Evolutionary conservation across 2,888 invertebrate genomes (phyloP), one percentile per base, ranked within the genome.

Genomic region (Hyalella azteca): DNA sequence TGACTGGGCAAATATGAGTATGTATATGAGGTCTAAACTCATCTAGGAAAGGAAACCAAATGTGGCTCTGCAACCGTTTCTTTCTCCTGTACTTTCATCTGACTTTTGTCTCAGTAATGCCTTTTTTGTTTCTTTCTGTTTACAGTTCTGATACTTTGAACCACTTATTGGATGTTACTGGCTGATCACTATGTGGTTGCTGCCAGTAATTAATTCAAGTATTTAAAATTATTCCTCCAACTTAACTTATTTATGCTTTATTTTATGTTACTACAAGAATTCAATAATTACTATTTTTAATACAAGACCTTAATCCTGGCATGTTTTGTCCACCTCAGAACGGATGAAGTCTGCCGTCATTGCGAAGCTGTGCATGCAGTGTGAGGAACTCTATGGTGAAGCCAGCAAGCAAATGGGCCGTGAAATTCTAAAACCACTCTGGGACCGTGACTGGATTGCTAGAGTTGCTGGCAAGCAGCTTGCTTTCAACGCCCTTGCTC

Each of bases 321-420:
- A 7, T 75, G 50, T 45, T 86, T 88, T 78, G 88, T 39, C 22
- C 13, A 22, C 49, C 22, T 5, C 73, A 93, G 96, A 97, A 88
- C 93, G 93, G 86, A 98, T 98, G 97, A 99, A 98, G 88, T 95
- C 97, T 87, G 91, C 91, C 81, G 92, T 96, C 86, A 91, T 97
- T 85, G 97, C 97, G 13, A 97, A 95, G 90, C 90, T 99, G 86
- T 94, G 96, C 85, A 92, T 94, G 81, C 96, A 97, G 88, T 93
- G 94, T 87, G 97, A 97, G 87, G 98, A 98, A 88, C 91, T 97
- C 86, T 99, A 97, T 89, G 92, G 93, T 19, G 98, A 98, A 87
- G 94, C 95, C 40, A 89, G 94, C 87, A 95, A 96, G 87, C 90
- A 93, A 73, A 92, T 98, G 90, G 94, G 95, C 88, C 93, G 94